phyloP scores from a whole-genome alignment of 2,888 invertebrate species.

The Nomada lathburiana region DNA sequence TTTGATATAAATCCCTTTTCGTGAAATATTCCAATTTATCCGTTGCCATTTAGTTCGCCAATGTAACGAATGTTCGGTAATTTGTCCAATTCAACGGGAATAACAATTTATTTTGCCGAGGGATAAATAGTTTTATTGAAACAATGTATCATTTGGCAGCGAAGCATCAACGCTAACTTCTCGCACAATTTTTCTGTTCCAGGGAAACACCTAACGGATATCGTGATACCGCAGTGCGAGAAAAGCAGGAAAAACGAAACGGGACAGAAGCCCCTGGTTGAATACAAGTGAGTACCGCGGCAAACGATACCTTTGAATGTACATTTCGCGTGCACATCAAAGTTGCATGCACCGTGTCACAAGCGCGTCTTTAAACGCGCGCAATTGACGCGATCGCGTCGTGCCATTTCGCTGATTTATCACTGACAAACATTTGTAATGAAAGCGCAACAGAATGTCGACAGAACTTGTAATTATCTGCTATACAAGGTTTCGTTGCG shows the following conservation, averaged over 20 bases:
- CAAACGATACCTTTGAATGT: constrained; percentile 35
- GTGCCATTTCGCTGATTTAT: neutral
- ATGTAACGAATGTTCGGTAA: no score
- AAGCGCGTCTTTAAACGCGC: constrained; percentile 33
- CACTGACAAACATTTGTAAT: constrained; percentile 6
- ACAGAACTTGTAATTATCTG: neutral
- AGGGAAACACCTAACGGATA: constrained; percentile 77
- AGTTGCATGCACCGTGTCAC: constrained; percentile 9
- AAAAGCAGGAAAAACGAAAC: constrained; percentile 70
- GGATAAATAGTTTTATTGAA: no score
- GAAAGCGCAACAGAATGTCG: neutral
- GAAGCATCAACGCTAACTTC: no score
- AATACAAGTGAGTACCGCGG: constrained; percentile 67
- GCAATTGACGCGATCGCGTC: constrained; percentile 24
- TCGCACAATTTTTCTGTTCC: constrained; percentile 58
- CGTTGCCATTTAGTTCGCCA: no score
- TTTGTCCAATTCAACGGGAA: no score
- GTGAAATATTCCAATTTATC: no score
- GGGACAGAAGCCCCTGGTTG: constrained; percentile 65
- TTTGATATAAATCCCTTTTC: no score
- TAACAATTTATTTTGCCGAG: no score
- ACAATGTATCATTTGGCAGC: no score
- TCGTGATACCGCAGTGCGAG: constrained; percentile 74
- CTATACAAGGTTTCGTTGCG: neutral
- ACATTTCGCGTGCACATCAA: constrained; percentile 19